A percentile compares a stretch with the other conserved stretches of the same genome.
Conservation (phyloP, 2,113 vertebrate genomes). For the Lagopus muta region DNA sequence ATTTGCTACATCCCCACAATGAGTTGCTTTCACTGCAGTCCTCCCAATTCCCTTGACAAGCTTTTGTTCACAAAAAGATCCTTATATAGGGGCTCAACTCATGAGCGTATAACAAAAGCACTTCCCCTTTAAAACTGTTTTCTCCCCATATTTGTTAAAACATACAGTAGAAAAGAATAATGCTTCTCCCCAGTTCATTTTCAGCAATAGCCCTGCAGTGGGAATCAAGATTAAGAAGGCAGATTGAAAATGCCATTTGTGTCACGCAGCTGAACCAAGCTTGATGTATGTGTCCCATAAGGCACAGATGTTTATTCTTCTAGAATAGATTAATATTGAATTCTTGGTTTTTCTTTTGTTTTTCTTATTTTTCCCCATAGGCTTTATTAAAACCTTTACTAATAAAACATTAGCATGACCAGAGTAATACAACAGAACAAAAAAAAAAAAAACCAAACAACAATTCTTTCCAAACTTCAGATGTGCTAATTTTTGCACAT, state of each 20-base stretch:
- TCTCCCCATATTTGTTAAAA: slow-evolving; percentile 28
- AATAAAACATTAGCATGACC: neutral
- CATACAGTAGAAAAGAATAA: neutral
- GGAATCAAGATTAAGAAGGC: neutral
- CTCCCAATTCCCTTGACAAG: slow-evolving; percentile 13
- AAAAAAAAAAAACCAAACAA: neutral
- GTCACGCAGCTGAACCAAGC: neutral
- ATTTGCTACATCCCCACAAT: neutral
- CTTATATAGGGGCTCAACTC: slow-evolving; percentile 23
- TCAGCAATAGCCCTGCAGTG: neutral
- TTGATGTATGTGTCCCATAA: neutral
- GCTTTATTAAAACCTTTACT: neutral
- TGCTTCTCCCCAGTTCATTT: neutral
- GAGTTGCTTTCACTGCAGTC: neutral
- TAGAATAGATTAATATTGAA: neutral
- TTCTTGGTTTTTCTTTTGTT: neutral
- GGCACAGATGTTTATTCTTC: slow-evolving; percentile 11
- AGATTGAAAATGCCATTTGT: neutral
- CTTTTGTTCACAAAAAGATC: neutral
- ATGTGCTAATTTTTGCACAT: neutral
- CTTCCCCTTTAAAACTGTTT: neutral
- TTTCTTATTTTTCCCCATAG: neutral
- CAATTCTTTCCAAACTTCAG: neutral
- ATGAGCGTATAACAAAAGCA: neutral
- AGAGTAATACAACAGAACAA: neutral